These are phyloP conservation scores for Rhinoraja longicauda DNA, from an alignment of 2,797 vertebrate genomes.

Conservation along the genomic window DNA sequence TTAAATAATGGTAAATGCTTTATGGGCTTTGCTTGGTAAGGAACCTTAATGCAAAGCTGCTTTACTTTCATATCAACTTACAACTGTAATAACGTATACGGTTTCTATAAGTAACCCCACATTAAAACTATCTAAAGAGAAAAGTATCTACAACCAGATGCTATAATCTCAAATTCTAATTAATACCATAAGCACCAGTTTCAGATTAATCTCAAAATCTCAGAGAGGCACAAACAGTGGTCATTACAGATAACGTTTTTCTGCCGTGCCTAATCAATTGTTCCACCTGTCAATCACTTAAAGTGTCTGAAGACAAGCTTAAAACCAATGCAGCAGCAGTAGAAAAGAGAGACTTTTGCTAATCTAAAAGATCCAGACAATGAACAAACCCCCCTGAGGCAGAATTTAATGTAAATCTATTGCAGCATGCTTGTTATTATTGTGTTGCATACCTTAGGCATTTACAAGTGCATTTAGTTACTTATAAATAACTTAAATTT, in stretches of 20 bases:
- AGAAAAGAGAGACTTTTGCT: slow-evolving; percentile 46
- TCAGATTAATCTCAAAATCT: slow-evolving; percentile 46
- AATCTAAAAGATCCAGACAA: slow-evolving; percentile 44
- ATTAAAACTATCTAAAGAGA: background rate
- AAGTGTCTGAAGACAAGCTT: slow-evolving; percentile 43
- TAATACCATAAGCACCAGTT: slow-evolving; percentile 43
- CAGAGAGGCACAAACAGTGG: slow-evolving; percentile 52
- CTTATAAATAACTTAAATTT: slow-evolving; percentile 36
- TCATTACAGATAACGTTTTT: slow-evolving; percentile 48
- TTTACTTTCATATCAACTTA: background rate
- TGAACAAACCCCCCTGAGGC: slow-evolving; percentile 42
- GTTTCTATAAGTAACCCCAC: background rate
- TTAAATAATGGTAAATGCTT: background rate
- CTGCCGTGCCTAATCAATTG: slow-evolving; percentile 50
- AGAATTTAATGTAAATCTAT: slow-evolving; percentile 43
- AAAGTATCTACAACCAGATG: background rate
- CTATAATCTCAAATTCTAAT: slow-evolving; percentile 40
- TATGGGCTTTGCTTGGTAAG: background rate
- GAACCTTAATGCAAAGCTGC: background rate
- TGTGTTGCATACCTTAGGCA: slow-evolving; percentile 40
- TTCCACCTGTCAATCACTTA: slow-evolving; percentile 49
- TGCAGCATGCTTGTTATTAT: slow-evolving; percentile 45
- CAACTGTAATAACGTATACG: background rate
- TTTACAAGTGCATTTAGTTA: slow-evolving; percentile 43
- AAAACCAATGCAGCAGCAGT: slow-evolving; percentile 45